Base-by-base conservation (phyloP, 2,797 vertebrate species). In the Enoplosus armatus region DNA sequence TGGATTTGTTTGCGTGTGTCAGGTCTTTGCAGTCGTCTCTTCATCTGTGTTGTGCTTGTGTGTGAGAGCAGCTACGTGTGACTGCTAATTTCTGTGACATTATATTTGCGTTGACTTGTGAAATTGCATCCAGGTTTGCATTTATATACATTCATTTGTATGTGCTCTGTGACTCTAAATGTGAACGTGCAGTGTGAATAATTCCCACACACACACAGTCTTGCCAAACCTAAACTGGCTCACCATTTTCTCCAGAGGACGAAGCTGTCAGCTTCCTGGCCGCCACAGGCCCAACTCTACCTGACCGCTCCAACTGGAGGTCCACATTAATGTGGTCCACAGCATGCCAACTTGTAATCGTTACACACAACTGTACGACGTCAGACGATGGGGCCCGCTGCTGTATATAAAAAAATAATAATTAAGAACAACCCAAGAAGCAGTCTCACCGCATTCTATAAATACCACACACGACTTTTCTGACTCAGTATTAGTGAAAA, bases 291-390 rank as follows among this genome's bases (percentile, higher is more conserved):
- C 81, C 61, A 22, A 56, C 73, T 91, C 72, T 82, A 90, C 90
- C 87, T 91, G 91, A 91, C 92, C 89, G 22, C 87, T 90, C 82
- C 72, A 90, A 80, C 85, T 90, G 91, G 91, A 93, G 91, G 91
- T 93, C 92, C 88, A 91, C 82, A 92, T 93, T 93, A 92, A 91
- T 90, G 87, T 93, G 89, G 86, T 89, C 65, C 66, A 29, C 71
- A 41, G 79, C 63, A 75, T 83, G 89, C 92, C 91, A 90, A 84
- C 81, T 86, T 92, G 85, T 93, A 91, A 93, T 86, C 86, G 87
- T 80, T 66, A 68, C 83, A 75, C 80, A 84, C 74, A 88, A 85
- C 81, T 84, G 88, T 80, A 83, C 83, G 60, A 86, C 64, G 63
- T 85, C 64, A 72, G 80, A 87, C 87, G 72, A 85, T 51, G 37